Base-by-base conservation (phyloP, 2,797 vertebrate genomes). In the Distichodus sexfasciatus region DNA sequence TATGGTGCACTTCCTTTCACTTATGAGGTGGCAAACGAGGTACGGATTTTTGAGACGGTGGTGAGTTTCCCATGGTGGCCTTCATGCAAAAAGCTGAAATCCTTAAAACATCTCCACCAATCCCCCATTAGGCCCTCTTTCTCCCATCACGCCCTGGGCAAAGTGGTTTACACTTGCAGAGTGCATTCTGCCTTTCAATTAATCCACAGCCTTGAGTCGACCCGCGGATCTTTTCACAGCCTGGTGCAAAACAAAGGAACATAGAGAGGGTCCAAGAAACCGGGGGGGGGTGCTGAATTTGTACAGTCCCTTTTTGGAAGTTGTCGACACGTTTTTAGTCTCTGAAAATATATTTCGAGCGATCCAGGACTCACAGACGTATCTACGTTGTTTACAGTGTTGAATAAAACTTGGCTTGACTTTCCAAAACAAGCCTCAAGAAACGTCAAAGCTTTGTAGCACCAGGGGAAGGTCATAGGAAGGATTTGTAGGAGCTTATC, bases 171-270 rank as follows among this genome's bases (percentile, higher is more conserved):
- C 90, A 90, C 89, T 91, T 89, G 87, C 84, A 81, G 81, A 81
- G 83, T 86, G 85, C 87, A 87, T 88, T 89, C 84, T 86, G 86
- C 85, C 88, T 91, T 91, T 91, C 87, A 90, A 91, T 91, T 92
- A 91, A 90, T 90, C 83, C 83, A 84, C 86, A 83, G 88, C 87
- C 90, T 76, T 83, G 83, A 91, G 89, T 90, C 86, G 82, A 79
- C 80, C 79, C 78, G 79, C 60, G 73, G 85, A 84, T 77, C 58
- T 81, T 78, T 76, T 77, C 69, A 79, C 73, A 81, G 78, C 36
- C 36, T 40, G 43, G n/a, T 26, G 61, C 68, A 82, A 79, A 84
- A 69, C 64, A 76, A 71, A 85, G 82, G 74, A 80, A 81, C 78
- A 79, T 46, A 31, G 17, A 81, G 79, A 79, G 78, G 85, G 19